phyloP scores from a whole-genome alignment of 1,140 invertebrate genomes.

The Aphis craccivora region DNA sequence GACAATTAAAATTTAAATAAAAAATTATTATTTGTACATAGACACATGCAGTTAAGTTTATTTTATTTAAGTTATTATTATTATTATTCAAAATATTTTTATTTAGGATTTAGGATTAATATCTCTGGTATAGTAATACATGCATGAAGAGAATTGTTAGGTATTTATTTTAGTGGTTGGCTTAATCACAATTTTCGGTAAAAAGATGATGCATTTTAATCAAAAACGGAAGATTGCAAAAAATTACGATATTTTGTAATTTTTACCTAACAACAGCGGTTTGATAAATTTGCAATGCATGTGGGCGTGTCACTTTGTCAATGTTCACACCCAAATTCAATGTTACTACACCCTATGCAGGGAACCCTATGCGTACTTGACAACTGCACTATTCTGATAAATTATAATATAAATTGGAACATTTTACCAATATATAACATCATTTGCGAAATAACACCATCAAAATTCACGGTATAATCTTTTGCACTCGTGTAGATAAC shows the following conservation, averaged over 20 bases:
- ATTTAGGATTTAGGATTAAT: not conserved
- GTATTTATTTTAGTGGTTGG: not conserved
- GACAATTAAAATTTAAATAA: not conserved
- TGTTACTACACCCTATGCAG: too few relatives aligned
- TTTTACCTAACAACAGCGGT: not conserved
- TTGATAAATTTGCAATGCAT: not conserved
- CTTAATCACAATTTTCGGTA: not conserved
- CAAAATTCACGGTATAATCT: not conserved
- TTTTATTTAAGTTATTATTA: not conserved
- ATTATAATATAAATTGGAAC: not conserved
- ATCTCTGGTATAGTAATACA: not conserved
- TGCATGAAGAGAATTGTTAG: not conserved
- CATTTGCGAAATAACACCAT: not conserved
- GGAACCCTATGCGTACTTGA: not conserved
- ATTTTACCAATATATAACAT: not conserved
- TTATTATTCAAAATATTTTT: not conserved
- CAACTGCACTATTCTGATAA: not conserved
- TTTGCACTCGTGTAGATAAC: not conserved
- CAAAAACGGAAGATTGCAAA: not conserved
- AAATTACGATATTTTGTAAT: not conserved
- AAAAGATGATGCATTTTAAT: not conserved
- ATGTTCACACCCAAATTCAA: too few relatives aligned
- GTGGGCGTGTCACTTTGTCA: not conserved
- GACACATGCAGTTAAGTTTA: not conserved
- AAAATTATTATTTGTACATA: not conserved